These are phyloP conservation scores for Phainopepla nitens DNA, from an alignment of 2,113 vertebrate genomes.

Conservation along the genomic window DNA sequence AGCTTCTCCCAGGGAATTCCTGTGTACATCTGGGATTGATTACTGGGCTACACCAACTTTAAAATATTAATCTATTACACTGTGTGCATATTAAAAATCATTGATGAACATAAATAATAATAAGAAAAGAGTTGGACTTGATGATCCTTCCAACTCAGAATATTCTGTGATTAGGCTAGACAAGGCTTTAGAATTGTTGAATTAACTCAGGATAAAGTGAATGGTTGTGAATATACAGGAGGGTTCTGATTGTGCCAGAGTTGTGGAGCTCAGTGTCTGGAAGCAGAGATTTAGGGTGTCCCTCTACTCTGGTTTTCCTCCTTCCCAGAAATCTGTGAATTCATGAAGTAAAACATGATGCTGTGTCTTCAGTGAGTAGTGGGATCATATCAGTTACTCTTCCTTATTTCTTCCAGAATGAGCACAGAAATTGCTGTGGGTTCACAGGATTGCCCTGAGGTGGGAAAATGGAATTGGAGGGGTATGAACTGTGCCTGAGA, in stretches of 20 bases:
- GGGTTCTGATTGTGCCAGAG: background rate
- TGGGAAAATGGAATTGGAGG: rapidly evolving
- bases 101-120: background rate
- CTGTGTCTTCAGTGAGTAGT: rapidly evolving
- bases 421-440: rapidly evolving
- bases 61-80: background rate
- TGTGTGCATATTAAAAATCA: background rate
- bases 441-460: background rate
- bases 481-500: rapidly evolving
- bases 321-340: background rate
- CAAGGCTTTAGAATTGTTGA: background rate
- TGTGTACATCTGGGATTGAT: rapidly evolving
- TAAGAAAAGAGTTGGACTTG: background rate
- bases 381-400: rapidly evolving
- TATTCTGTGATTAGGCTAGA: background rate
- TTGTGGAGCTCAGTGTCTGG: rapidly evolving
- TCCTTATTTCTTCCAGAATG: background rate
- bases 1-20: background rate
- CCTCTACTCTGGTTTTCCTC: rapidly evolving
- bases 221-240: too few relatives aligned
- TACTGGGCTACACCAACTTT: background rate
- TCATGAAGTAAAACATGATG: background rate
- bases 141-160: background rate
- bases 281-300: background rate
- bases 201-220: background rate